Evolutionary conservation across 2,113 vertebrate genomes (phyloP), one percentile per base, ranked within the genome.

Genomic region (Thymallus thymallus): DNA sequence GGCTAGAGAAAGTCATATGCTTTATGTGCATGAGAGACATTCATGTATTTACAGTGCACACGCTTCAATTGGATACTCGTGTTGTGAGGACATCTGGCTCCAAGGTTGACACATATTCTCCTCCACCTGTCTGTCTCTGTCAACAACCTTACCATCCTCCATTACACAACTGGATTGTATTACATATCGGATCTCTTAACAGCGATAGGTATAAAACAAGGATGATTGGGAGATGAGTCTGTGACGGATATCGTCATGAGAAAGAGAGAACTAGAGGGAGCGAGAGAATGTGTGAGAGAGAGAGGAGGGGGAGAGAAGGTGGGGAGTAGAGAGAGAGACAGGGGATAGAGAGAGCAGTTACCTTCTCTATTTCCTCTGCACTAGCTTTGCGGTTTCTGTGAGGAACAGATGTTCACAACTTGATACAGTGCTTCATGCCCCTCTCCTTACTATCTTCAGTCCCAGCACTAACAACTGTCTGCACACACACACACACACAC

Each of bases 391-490:
- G 91, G 93, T 93, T 91, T 93, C 90, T 89, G 89, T 86, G 88
- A 90, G 89, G 86, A 94, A 92, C 93, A 93, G 92, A 93, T 93
- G 92, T 94, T 94, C 92, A 91, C 86, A 89, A 90, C 88, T 93
- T 89, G 92, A 94, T 93, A 92, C 89, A 88, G 91, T 80, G 78
- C 85, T 74, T 91, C 91, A 90, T 90, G 88, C 86, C 86, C 89
- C 88, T 89, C 85, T 68, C 48, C 84, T 83, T 86, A 78, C 91
- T 93, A 94, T 93, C 92, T 93, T 81, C 84, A 83, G 82, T 85
- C 85, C 88, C 89, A 92, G 88, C 77, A 86, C 89, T 88, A 87
- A 91, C 89, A 93, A 93, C 92, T 91, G 89, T 85, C 88, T 91
- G 74, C 80, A 71, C 70, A 45, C 58, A 68, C 82, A 82, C 76